Base-by-base conservation (phyloP, 64 coral and sea anemone species). In the Montipora capricornis region DNA sequence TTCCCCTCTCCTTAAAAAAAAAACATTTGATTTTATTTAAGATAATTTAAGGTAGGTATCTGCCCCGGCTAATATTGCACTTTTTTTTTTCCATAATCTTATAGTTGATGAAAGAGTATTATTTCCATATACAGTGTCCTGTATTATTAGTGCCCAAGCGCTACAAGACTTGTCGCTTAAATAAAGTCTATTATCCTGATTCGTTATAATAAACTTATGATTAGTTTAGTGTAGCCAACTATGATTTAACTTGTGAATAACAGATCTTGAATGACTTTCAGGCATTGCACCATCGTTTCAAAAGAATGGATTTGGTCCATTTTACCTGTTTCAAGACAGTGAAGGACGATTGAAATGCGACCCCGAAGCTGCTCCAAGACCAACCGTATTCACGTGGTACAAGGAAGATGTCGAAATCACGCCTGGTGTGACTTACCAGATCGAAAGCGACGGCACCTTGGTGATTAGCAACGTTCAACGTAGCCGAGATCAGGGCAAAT, bases 321-420 rank as follows among this genome's bases (percentile, higher is more conserved):
- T 93, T 62, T 93, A 93, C 82, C 0, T 93, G 8, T 93, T 93
- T 60, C 59, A 84, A 22, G 75, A 47, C 3, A 93, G 52, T 19
- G 47, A 79, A 53, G 83, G 66, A 61, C 4, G 16, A 4, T 29
- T 93, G 6, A 47, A 77, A 26, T 93, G 91, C 17, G 20, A 93
- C 16, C 76, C 91, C 55, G 76, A 93, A 67, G 91, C 91, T 5
- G 83, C 91, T 0, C 91, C 91, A 53, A 22, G 8, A 5, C 81
- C 91, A 64, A 48, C 29, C 6, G 8, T 22, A 49, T 83, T 83
- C 19, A 9, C 9, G n/a, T 93, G 91, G 91, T 44, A 9, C 9
- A 77, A 79, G 37, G 14, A 47, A 2, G 73, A 9, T 37, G 16
- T 1, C 1, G 53, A 57, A 1, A 15, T 59, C n/a, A 6, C 61